phyloP scores from a whole-genome alignment of 2,797 vertebrate species.

The Esox masquinongy region DNA sequence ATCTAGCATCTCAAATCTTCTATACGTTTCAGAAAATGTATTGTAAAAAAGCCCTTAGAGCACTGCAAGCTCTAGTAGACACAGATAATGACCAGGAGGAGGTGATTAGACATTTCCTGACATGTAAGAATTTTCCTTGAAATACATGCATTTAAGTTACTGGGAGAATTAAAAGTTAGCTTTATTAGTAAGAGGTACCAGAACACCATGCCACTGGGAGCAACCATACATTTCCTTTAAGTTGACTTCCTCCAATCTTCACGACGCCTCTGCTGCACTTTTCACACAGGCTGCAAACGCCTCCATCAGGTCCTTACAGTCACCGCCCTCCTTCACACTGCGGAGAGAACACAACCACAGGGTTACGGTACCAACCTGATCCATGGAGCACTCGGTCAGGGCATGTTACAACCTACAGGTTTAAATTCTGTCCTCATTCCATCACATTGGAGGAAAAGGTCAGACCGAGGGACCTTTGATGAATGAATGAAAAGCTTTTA shows the following conservation, averaged over 20 bases:
- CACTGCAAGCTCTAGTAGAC: too few species aligned
- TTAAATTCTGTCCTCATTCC: too few species aligned
- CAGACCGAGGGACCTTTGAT: too few species aligned
- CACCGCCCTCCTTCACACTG: conserved; percentile 56
- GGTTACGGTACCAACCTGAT: background rate
- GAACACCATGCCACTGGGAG: background rate
- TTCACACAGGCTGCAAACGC: conserved; percentile 78
- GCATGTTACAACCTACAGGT: too few species aligned
- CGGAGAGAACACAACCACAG: conserved; percentile 47
- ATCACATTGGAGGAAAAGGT: too few species aligned
- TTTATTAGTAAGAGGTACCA: background rate
- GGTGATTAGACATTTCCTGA: too few species aligned
- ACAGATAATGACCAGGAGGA: too few species aligned
- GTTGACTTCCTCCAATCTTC: conserved; percentile 51
- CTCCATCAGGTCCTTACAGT: conserved; percentile 78
- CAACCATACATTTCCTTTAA: conserved; percentile 4
- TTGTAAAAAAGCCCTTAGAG: too few species aligned
- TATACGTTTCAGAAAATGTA: too few species aligned
- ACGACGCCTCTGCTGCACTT: conserved; percentile 68
- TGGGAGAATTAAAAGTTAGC: background rate
- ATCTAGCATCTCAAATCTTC: too few species aligned
- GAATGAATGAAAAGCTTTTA: too few species aligned
- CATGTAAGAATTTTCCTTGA: background rate
- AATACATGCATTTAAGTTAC: background rate
- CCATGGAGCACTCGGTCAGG: too few species aligned